phyloP scores from a whole-genome alignment of 2,797 vertebrate genomes.

The Chelidonichthys spinosus region DNA sequence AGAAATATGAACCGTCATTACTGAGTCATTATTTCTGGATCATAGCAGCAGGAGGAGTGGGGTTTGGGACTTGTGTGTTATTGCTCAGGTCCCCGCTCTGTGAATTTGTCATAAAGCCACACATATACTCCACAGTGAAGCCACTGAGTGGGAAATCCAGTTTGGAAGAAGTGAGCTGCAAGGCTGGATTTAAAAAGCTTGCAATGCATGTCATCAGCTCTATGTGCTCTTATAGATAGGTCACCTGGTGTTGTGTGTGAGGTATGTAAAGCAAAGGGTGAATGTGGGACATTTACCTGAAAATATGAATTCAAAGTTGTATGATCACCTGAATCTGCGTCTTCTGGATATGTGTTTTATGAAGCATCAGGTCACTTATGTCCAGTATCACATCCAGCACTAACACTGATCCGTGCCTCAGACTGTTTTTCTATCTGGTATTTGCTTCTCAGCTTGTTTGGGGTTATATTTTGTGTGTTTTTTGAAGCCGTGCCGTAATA shows the following conservation, averaged over 20 bases:
- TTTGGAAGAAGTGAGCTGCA: conserved; percentile 52
- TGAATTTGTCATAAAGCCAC: conserved; percentile 59
- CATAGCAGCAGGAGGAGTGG: conserved; percentile 26
- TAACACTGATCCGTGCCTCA: background rate
- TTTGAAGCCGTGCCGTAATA: conserved; percentile 40
- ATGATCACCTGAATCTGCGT: background rate
- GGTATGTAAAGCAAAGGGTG: background rate
- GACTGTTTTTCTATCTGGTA: conserved; percentile 15
- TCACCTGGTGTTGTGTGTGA: conserved; percentile 15
- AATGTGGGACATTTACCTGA: background rate
- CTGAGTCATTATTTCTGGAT: conserved; percentile 50
- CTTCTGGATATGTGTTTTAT: background rate
- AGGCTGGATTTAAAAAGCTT: conserved; percentile 38
- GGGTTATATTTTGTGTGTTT: conserved; percentile 7
- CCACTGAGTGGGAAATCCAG: conserved; percentile 50
- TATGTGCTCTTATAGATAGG: conserved; percentile 26
- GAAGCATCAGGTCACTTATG: background rate
- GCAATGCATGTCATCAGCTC: conserved; percentile 25
- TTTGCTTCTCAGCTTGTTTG: conserved; percentile 49
- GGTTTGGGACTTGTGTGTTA: conserved; percentile 36
- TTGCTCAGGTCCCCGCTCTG: conserved; percentile 45
- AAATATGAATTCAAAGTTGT: background rate
- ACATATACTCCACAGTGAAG: conserved; percentile 33
- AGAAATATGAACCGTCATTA: conserved; percentile 20
- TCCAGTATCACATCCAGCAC: conserved; percentile 10